Conservation (phyloP, 2,797 vertebrate genomes). For the Clamator glandarius region DNA sequence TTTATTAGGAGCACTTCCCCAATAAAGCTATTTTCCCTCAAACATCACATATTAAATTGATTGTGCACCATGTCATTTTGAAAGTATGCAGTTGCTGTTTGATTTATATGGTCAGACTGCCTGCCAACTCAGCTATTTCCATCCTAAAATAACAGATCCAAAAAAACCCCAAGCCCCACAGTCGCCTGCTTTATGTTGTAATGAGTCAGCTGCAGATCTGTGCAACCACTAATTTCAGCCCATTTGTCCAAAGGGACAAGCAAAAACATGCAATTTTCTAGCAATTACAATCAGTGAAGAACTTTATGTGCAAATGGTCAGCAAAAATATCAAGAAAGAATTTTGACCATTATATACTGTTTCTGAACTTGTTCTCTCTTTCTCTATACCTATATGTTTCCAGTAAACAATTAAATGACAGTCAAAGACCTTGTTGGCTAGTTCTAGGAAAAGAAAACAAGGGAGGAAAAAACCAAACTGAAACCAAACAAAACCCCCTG, state of each 20-base stretch:
- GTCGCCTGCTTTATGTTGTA: slow-evolving; percentile 37
- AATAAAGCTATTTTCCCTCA: slow-evolving; percentile 57
- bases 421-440: neutral
- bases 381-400: neutral
- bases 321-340: slow-evolving; percentile 33
- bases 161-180: neutral
- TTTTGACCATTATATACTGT: slow-evolving; percentile 9
- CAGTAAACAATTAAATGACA: neutral
- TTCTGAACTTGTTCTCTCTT: rapidly evolving
- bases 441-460: neutral
- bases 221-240: slow-evolving; percentile 66
- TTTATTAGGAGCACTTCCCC: slow-evolving; percentile 45
- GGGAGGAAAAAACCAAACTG: neutral
- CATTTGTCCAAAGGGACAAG: slow-evolving; percentile 63
- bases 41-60: slow-evolving; percentile 68
- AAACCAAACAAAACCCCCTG: neutral
- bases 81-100: slow-evolving; percentile 65
- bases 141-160: slow-evolving; percentile 66
- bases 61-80: slow-evolving; percentile 67
- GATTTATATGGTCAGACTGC: slow-evolving; percentile 61
- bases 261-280: slow-evolving; percentile 68
- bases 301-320: slow-evolving; percentile 29
- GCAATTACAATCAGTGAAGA: slow-evolving; percentile 66
- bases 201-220: slow-evolving; percentile 69
- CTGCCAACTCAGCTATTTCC: slow-evolving; percentile 69